Evolutionary conservation across 2,113 vertebrate genomes (phyloP).

Genomic region (Argyrosomus japonicus): DNA sequence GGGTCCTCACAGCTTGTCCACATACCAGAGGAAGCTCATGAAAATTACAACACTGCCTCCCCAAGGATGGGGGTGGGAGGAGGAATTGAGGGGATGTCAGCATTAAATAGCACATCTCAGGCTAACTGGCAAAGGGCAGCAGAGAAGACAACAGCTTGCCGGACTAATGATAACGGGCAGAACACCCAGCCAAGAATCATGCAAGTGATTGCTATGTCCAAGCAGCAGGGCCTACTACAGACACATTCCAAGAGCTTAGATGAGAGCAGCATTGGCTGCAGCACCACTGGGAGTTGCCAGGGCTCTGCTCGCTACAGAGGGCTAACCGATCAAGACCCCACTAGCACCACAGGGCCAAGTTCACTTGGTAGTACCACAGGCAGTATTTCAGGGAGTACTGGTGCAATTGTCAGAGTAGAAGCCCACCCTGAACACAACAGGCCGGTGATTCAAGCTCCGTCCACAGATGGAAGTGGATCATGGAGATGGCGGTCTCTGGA

Average conservation of each 20-base stretch:
- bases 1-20: conserved; percentile 97
- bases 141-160: conserved; percentile 89
- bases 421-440: conserved; percentile 94
- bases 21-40: conserved; percentile 97
- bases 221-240: conserved; percentile 96
- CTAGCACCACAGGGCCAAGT: conserved; percentile 55
- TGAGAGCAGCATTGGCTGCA: conserved; percentile 69
- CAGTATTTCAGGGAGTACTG: conserved; percentile 76
- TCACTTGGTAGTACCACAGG: conserved; percentile 67
- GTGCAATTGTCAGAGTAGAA: conserved; percentile 92
- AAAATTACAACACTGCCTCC: conserved; percentile 85
- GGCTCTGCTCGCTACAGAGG: conserved; percentile 89
- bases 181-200: conserved; percentile 91
- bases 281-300: conserved; percentile 86
- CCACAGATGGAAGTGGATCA: conserved; percentile 91
- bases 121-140: conserved; percentile 95
- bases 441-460: conserved; percentile 92
- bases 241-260: conserved; percentile 90
- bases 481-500: conserved; percentile 98
- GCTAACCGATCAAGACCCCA: conserved; percentile 89
- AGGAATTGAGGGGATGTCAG: conserved; percentile 29
- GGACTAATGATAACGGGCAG: conserved; percentile 83
- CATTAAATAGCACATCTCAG: conserved; percentile 73
- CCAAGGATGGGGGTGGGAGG: conserved; percentile 81
- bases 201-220: conserved; percentile 98